These are phyloP conservation scores for Columbina picui DNA, from an alignment of 2,113 vertebrate genomes.

Conservation along the genomic window DNA sequence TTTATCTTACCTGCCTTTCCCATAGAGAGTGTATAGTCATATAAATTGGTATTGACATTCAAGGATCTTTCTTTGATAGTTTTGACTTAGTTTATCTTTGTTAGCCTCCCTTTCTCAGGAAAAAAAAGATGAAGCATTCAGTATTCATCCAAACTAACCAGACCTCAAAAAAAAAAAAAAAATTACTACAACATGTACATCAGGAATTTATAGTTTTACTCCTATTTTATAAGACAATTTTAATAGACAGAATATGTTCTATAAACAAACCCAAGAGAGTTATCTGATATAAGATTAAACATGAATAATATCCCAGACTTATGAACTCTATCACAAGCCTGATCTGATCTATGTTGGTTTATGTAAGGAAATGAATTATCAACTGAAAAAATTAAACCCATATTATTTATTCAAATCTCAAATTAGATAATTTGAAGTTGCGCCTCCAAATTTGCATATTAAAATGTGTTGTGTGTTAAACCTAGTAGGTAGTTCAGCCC, in stretches of 20 bases:
- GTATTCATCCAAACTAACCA: background rate
- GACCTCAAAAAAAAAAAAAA: background rate
- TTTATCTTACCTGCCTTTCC: background rate
- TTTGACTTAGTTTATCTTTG: background rate
- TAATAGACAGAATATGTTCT: background rate
- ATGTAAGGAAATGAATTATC: background rate
- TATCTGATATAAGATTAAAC: background rate
- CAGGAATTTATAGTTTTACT: background rate
- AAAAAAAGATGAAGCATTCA: background rate
- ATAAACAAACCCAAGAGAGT: background rate
- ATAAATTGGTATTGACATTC: background rate
- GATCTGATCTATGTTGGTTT: background rate
- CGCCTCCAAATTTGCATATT: background rate
- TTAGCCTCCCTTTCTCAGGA: background rate
- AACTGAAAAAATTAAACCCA: background rate
- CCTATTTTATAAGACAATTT: background rate
- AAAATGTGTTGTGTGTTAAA: background rate
- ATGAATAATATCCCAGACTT: background rate
- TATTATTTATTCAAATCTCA: background rate
- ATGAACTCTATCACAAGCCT: background rate
- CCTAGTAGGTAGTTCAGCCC: background rate
- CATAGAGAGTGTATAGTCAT: background rate
- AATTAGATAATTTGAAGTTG: background rate
- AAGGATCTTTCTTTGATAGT: background rate
- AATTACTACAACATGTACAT: background rate